These are phyloP conservation scores for Calliopum simillimum DNA, from an alignment of 2,888 invertebrate species.

Conservation along the genomic window DNA sequence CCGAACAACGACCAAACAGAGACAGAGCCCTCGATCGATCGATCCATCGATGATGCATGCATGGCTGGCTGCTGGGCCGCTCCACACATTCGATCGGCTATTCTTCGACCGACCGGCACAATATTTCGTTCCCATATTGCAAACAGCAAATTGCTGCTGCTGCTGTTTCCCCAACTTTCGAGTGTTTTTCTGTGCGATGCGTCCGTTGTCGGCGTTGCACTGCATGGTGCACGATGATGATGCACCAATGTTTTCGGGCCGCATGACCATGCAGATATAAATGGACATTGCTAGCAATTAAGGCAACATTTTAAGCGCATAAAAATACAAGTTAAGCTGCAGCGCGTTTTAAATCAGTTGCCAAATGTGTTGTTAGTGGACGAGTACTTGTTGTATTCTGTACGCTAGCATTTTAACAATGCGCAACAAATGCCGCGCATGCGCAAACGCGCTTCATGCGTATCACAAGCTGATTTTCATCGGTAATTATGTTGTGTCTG, in stretches of 20 bases:
- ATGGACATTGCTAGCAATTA: conserved; percentile 33
- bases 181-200: no score
- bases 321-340: conserved; percentile 19
- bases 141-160: conserved; percentile 23
- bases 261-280: conserved; percentile 24
- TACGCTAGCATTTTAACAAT: neutral
- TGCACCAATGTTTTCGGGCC: no score
- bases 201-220: no score
- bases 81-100: no score
- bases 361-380: conserved; percentile 15
- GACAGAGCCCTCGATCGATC: neutral
- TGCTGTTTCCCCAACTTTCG: neutral
- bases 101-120: no score
- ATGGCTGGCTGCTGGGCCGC: neutral
- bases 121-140: conserved; percentile 11
- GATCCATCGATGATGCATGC: conserved; percentile 5
- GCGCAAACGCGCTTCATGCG: conserved; percentile 23
- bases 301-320: conserved; percentile 34
- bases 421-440: conserved; percentile 19
- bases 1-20: no score
- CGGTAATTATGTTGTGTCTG: conserved; percentile 29
- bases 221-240: no score
- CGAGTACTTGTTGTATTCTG: neutral
- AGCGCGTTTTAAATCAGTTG: conserved; percentile 26
- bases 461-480: conserved; percentile 20